These are phyloP conservation scores for Zeugodacus cucurbitae DNA, from an alignment of 1,140 invertebrate genomes.

Conservation along the genomic window DNA sequence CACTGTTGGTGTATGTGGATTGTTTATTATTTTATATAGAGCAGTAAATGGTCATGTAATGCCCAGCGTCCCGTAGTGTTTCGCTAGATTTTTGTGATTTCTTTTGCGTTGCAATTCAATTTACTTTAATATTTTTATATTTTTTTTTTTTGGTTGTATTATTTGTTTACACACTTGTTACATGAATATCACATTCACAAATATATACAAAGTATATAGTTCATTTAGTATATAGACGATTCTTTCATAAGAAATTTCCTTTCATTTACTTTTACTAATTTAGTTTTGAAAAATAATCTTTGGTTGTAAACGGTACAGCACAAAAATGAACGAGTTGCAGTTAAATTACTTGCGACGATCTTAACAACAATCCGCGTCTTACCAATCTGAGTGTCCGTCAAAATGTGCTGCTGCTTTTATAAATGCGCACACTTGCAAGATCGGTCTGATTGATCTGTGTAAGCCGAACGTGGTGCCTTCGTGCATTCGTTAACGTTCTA, in stretches of 20 bases:
- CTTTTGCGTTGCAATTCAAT: neutral
- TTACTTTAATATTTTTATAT: neutral
- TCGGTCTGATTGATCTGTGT: neutral
- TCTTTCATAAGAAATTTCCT: neutral
- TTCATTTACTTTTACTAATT: neutral
- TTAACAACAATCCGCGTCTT: slow-evolving; percentile 23
- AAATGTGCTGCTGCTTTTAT: slow-evolving; percentile 23
- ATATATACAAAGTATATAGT: neutral
- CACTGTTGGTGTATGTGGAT: neutral
- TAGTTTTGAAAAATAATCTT: neutral
- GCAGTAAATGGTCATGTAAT: neutral
- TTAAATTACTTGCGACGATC: neutral
- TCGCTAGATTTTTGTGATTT: neutral
- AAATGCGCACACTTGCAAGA: slow-evolving; percentile 12
- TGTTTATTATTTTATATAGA: neutral
- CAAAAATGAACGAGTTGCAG: neutral
- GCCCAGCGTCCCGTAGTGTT: neutral
- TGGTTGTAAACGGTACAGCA: neutral
- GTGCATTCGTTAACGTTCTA: neutral
- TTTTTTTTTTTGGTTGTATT: neutral
- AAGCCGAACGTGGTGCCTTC: neutral
- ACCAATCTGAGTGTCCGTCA: slow-evolving; percentile 30
- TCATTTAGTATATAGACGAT: neutral
- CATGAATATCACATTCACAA: neutral
- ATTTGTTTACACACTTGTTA: neutral